Evolutionary conservation across 2,888 invertebrate genomes (phyloP), one percentile per base, ranked within the genome.

Genomic region (Macrophya annulata): DNA sequence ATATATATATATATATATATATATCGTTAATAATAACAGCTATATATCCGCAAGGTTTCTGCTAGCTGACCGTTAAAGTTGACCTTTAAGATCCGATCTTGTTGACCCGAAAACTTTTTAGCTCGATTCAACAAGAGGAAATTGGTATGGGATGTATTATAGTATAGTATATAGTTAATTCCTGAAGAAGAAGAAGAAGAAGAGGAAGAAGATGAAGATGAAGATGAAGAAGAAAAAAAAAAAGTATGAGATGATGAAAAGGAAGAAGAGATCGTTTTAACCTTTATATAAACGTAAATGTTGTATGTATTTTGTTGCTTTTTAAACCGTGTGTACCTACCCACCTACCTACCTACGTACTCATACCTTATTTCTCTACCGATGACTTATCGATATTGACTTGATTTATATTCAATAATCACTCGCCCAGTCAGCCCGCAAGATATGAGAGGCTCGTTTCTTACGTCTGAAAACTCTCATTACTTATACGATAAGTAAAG

Each of bases 391-490:
- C 85, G 81, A 85, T 88, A 88, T 86, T 84, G 86, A 85, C 76
- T 88, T 89, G 90, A 90, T 90, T 90, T 90, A 89, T 89, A 90
- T 90, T 90, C 89, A 90, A 90, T 90, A 90, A 90, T 88, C 88
- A 87, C 79, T 79, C 79, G 48, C 21, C 59, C 43, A 59, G 72
- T 74, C 40, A 37, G 51, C 43, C 55, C 31, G 31, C 31, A 31
- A 4, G 17, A 55, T 79, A 21, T 15, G 17, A 37, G n/a, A 48
- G 79, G 79, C 55, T 40, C 55, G 79, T 79, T 51, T 55, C 68
- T 37, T 37, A 37, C 17, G 72, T 0, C 9, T 45, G 43, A 45
- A 31, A 72, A 45, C 12, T 45, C 43, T 72, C 71, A 25, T 68
- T 68, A 68, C 37, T 62, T 62, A 62, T 62, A 25, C 55, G 55